Base-by-base conservation (phyloP, 1,140 invertebrate genomes). In the Bombus soroeensis region DNA sequence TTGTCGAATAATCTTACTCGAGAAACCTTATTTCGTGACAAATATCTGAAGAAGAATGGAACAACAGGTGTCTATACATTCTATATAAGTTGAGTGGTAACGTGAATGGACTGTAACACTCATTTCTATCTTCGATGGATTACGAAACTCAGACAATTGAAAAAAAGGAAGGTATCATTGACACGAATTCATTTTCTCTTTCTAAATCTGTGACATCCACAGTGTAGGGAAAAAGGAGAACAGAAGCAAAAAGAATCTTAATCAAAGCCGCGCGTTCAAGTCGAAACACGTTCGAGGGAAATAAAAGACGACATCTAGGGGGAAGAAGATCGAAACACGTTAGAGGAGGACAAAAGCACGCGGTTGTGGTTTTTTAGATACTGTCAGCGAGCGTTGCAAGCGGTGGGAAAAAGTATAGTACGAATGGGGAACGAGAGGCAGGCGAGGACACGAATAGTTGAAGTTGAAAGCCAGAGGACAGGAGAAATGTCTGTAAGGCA, bases 281-380 rank as follows among this genome's bases (percentile, higher is more conserved):
- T 39, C 37, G 62, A n/a, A 57, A 75, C 43, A 47, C 25, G n/a
- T 37, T 34, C 5, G 25, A 28, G 4, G 15, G 28, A 68, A 32
- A 76, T 66, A 66, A 66, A 66, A 66, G n/a, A 66, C 62, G 62
- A 66, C 32, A 25, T 62, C 59, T 62, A 66, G 41, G 53, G 9
- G 47, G 43, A 37, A 32, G 22, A 32, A 73, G 28, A 72, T 80
- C 41, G 39, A 71, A 57, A 13, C 37, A 41, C 53, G 43, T 25
- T 57, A 72, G 39, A n/a, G 25, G 28, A 3, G 39, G 18, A 71
- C 37, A 68, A 68, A 37, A 37, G 34, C 34, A 22, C 15, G 22
- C 18, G 66, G 22, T 68, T 1, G 66, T 34, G 18, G 64, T 66
- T 68, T 68, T 68, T 68, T 37, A 68, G 18, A 68, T 37, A 68